phyloP scores from a whole-genome alignment of 2,888 invertebrate genomes.

The Trisateles emortualis region DNA sequence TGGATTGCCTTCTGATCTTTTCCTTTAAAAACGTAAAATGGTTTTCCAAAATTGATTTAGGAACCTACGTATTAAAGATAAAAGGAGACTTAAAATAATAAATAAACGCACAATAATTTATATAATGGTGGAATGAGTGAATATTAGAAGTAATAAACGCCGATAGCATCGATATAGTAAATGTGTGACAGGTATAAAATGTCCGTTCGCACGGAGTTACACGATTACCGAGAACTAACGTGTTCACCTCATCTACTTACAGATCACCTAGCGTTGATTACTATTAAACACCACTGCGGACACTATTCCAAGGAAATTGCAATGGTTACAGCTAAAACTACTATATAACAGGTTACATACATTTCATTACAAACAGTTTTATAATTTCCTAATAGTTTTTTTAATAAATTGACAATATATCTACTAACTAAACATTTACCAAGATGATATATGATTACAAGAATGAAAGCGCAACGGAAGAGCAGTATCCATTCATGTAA shows the following conservation, averaged over 20 bases:
- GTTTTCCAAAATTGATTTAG: too few species aligned
- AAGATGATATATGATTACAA: conserved; percentile 33
- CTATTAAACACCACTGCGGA: conserved; percentile 23
- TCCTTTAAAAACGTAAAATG: too few species aligned
- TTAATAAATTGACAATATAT: conserved; percentile 21
- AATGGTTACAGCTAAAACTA: conserved; percentile 30
- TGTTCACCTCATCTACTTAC: conserved; percentile 41
- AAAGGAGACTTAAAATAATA: background rate
- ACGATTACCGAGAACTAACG: conserved; percentile 61
- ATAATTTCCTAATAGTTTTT: conserved; percentile 17
- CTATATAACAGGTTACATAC: conserved; percentile 13
- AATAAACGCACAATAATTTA: conserved; percentile 5
- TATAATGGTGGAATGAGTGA: conserved; percentile 18
- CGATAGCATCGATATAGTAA: conserved; percentile 36
- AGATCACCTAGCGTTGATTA: conserved; percentile 37
- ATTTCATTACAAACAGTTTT: conserved; percentile 9
- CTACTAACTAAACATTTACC: conserved; percentile 24
- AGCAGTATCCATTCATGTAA: conserved; percentile 41
- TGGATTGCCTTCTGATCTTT: too few species aligned
- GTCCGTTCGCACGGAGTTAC: conserved; percentile 65
- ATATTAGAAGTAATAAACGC: conserved; percentile 36
- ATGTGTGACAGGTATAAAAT: conserved; percentile 66
- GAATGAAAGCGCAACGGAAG: conserved; percentile 40
- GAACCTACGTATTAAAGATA: background rate
- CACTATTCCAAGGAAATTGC: conserved; percentile 33